Evolutionary conservation across 1,140 invertebrate species (phyloP), one percentile per base, ranked within the genome.

Genomic region (Trichonephila inaurata): DNA sequence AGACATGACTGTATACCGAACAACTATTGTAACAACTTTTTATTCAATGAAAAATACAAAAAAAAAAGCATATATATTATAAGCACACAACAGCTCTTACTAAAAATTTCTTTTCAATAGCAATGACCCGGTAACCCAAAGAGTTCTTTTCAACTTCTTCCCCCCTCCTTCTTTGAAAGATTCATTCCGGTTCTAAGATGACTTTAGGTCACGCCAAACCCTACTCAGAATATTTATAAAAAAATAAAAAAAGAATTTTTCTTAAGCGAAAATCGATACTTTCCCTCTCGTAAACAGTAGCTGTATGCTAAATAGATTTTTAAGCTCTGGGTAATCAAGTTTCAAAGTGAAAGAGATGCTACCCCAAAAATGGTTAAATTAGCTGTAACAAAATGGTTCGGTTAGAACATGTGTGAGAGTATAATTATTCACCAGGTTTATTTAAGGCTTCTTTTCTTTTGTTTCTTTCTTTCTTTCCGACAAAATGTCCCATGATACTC

Each of bases 221-320:
- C n/a, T 87, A 87, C 85, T 87, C 51, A 87, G 85, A 87, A 87
- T 64, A 87, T 64, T 87, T 64, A 87, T 87, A 40, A 64, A 64
- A 18, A 58, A 64, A 62, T 33, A 28, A 87, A 62, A 64, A 58
- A 51, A 83, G 21, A 51, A 0, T 2, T n/a, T 83, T 83, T 64
- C 85, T 87, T 87, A 87, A 87, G 85, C 85, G 85, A 87, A 87
- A 87, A 87, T 87, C 85, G 61, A 62, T 87, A 21, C 61, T 1
- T 18, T 33, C 28, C 28, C 24, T 60, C 24, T 18, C 51, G 40
- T 40, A 62, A 87, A 64, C 85, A 64, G 85, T 87, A 87, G 85
- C 61, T 7, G 58, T 18, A 87, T 87, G 85, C 60, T 87, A 87
- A 87, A 61, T 87, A 87, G 58, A 87, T 87, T 61, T 40, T 64